These are phyloP conservation scores for Proteles cristata DNA, from an alignment of 2,113 vertebrate genomes.

Conservation along the genomic window DNA sequence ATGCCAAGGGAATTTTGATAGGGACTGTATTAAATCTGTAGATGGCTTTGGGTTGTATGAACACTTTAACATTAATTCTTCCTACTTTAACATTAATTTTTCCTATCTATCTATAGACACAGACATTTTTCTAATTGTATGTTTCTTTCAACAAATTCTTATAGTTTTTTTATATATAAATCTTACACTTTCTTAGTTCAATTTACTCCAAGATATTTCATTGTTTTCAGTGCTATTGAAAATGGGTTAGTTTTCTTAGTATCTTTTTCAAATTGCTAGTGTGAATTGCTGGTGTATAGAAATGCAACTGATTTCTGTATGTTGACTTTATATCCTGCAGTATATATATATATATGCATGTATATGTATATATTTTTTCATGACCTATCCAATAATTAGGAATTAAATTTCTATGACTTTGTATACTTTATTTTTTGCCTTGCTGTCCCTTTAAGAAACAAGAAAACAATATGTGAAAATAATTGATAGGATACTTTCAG, in stretches of 20 bases:
- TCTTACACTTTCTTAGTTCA: neutral
- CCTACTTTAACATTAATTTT: too few species aligned
- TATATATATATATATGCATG: constrained; percentile 16
- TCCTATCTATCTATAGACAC: too few species aligned
- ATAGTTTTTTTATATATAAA: neutral
- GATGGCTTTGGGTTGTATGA: too few species aligned
- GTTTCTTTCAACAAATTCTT: neutral
- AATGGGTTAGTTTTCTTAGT: neutral
- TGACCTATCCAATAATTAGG: neutral
- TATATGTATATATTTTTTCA: constrained; percentile 13
- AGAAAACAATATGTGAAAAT: neutral
- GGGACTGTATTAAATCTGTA: neutral
- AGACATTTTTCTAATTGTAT: neutral
- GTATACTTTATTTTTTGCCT: neutral
- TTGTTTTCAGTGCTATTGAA: neutral
- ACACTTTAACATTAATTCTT: neutral
- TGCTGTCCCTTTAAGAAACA: constrained; percentile 13
- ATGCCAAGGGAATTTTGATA: neutral
- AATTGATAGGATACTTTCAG: neutral
- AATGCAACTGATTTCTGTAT: neutral
- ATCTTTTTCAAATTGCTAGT: neutral
- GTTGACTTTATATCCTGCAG: neutral
- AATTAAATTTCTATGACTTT: constrained; percentile 1
- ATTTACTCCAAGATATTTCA: neutral
- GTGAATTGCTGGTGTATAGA: neutral